Base-by-base conservation (phyloP, 2,888 invertebrate species). In the Diadromus collaris region DNA sequence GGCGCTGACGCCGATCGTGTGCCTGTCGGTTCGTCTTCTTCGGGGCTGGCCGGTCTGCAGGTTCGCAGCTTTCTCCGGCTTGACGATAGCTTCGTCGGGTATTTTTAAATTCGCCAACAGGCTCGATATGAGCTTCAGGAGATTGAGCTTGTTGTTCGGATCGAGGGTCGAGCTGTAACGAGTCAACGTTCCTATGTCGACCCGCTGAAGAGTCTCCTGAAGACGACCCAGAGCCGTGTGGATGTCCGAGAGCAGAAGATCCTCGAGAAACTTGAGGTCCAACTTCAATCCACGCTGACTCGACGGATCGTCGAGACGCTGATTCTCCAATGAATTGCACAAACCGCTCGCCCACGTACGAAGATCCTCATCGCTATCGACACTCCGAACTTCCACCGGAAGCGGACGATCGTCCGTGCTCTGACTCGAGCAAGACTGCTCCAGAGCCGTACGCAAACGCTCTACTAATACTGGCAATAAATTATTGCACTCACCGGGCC, bases 1-100 rank as follows among this genome's bases (percentile, higher is more conserved):
- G 58, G 94, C 93, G 48, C 95, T 96, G 21, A 97, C 97, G 61
- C 96, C 96, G 27, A 97, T 95, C 0, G 97, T 97, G 89, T 97
- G 96, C 0, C 97, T 91, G 61, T 93, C 93, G 79, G 94, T 93
- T 38, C 93, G 92, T 73, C 94, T 93, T 10, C 93, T 91, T 79
- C 93, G 2, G 92, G 54, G 81, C 85, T 67, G 83, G 88, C 2
- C 60, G 58, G 70, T n/a, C 13, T 58, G 24, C 24, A 19, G 67
- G 24, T 76, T 79, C 24, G 91, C 89, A 1, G 91, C 84, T 74
- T 77, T 81, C 87, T 46, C 91, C 88, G 80, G 51, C 86, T 89
- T 34, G 93, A 19, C 63, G 91, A 58, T 94, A 92, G 81, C 75
- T 6, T 86, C 83, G 60, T 89, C 88, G 0, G 91, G 89, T 27